A percentile compares a stretch with the other conserved stretches of the same genome.
Conservation (phyloP, 2,888 invertebrate genomes). For the Ectobius pallidus region DNA sequence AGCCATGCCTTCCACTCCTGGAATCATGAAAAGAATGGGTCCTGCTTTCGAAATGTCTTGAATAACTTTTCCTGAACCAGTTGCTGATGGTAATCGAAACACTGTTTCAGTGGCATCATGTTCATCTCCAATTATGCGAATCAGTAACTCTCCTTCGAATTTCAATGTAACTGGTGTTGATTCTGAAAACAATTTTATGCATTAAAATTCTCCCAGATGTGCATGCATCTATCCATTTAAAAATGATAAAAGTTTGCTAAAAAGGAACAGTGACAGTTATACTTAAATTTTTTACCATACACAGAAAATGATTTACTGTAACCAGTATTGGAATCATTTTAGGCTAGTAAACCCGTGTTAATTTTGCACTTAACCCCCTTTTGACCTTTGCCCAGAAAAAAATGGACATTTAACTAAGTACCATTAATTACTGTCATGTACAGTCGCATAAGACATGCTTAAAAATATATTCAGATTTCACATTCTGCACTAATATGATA, state of each 20-base stretch:
- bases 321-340: too few relatives aligned
- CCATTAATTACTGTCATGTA: background rate
- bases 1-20: constrained; percentile 56
- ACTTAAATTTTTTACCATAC: background rate
- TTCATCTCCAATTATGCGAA: constrained; percentile 18
- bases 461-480: too few relatives aligned
- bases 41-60: background rate
- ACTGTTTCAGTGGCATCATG: background rate
- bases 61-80: background rate
- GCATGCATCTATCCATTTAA: background rate
- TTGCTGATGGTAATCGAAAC: constrained; percentile 16
- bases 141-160: background rate
- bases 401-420: background rate
- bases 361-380: background rate
- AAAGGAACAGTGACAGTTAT: background rate
- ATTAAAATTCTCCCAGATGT: background rate
- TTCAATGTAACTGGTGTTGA: background rate
- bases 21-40: constrained; percentile 21
- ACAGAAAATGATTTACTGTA: too few relatives aligned
- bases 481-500: too few relatives aligned
- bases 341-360: too few relatives aligned
- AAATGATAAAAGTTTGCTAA: background rate
- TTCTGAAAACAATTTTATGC: background rate
- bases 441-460: too few relatives aligned
- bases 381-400: background rate